Base-by-base conservation (phyloP, 2,797 vertebrate genomes). In the Urophycis tenuis region DNA sequence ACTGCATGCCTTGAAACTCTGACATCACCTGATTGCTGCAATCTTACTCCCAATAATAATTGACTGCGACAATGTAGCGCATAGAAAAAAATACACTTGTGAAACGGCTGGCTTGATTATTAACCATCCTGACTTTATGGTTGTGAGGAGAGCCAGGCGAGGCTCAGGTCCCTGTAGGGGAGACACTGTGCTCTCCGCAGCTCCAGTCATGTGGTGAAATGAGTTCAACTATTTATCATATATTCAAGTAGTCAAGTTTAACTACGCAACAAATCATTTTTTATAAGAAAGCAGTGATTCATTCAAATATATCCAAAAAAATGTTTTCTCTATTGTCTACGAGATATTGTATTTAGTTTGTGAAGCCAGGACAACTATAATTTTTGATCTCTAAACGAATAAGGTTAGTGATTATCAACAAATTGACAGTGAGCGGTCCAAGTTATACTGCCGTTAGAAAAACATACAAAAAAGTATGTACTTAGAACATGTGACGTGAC, bases 41-140 rank as follows among this genome's bases (percentile, higher is more conserved):
- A 89, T 85, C 81, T 83, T 67, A 75, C 30, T 75, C 7, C 2
- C 49, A 77, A 34, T 77, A 87, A 90, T 89, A 83, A 89, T 81
- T 79, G 77, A 77, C 81, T 81, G 15, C 71, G 29, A 70, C 45
- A 72, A 78, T 3, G 17, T 12, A 17, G 31, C 32, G 74, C 74
- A n/a, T 49, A 49, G 33, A 34, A 12, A 15, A 77, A 77, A 75
- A 84, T 73, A 73, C 77, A 79, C 83, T 75, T 33, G 60, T 53
- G 76, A 83, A 77, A 75, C 73, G 31, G 70, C 64, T 73, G 80
- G 88, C 79, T 89, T 73, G 25, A 73, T 41, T 41, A 73, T 73
- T 39, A 73, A 39, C 72, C 9, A 12, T 10, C 4, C 29, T 73
- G 2, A 11, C 33, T 72, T 17, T 8, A 19, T 72, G 69, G 69